phyloP scores from a whole-genome alignment of 2,888 invertebrate genomes.

The Synanthedon myopaeformis region DNA sequence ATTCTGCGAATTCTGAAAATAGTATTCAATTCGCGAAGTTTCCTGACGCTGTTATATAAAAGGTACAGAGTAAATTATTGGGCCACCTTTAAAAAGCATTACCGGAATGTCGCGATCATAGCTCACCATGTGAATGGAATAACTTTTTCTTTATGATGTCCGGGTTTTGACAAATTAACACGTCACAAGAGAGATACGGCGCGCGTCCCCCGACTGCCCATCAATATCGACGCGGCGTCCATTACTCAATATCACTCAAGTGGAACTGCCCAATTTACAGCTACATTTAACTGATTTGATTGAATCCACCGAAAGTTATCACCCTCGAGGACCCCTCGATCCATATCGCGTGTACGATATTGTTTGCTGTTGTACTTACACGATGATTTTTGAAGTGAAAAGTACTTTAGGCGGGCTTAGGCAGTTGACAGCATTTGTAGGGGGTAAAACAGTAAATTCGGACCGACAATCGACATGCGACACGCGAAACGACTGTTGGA shows the following conservation, averaged over 20 bases:
- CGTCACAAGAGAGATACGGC: conserved; percentile 45
- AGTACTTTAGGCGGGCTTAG: too few species aligned
- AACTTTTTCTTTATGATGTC: conserved; percentile 49
- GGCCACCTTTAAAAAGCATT: not conserved
- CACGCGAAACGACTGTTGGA: too few species aligned
- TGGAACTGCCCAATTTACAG: conserved; percentile 66
- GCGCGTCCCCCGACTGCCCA: conserved; percentile 38
- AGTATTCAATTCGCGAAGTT: too few species aligned
- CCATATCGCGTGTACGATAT: not conserved
- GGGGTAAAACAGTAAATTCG: too few species aligned
- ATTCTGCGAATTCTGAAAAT: too few species aligned
- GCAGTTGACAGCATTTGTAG: too few species aligned
- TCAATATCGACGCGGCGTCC: conserved; percentile 54
- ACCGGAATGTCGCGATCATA: not conserved
- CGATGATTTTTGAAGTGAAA: too few species aligned
- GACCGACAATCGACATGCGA: too few species aligned
- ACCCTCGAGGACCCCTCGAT: conserved; percentile 10
- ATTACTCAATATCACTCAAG: conserved; percentile 65
- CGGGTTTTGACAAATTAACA: conserved; percentile 58
- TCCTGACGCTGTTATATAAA: too few species aligned
- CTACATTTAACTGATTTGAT: conserved; percentile 67
- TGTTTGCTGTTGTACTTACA: too few species aligned
- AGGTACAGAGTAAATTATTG: not conserved
- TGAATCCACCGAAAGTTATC: conserved; percentile 55
- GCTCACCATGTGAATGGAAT: conserved; percentile 22